These are phyloP conservation scores for Hyphantria cunea DNA, from an alignment of 1,140 invertebrate species.

Conservation along the genomic window DNA sequence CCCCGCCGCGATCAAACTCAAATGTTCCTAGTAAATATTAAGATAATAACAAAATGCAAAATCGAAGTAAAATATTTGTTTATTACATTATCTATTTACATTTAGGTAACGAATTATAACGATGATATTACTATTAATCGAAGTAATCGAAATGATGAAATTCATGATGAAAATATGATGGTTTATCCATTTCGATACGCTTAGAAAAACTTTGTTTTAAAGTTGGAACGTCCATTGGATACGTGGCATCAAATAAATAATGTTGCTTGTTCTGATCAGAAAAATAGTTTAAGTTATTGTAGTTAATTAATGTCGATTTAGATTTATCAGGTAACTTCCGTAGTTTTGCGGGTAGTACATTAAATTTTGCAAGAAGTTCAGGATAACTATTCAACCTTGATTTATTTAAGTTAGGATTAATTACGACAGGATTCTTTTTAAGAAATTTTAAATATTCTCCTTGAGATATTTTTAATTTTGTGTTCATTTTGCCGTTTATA, in stretches of 20 bases:
- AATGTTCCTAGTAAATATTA: constrained; percentile 22
- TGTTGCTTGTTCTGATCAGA: constrained; percentile 19
- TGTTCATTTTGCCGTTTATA: not conserved
- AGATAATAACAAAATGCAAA: constrained; percentile 32
- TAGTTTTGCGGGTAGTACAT: not conserved
- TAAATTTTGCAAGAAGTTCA: not conserved
- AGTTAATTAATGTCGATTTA: constrained; percentile 9
- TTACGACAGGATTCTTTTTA: not conserved
- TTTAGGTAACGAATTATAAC: too few species aligned
- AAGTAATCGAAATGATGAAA: constrained; percentile 55
- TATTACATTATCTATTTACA: not conserved
- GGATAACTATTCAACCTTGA: not conserved
- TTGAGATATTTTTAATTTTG: not conserved
- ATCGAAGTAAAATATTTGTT: constrained; percentile 19
- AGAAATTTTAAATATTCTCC: not conserved
- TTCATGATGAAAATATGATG: constrained; percentile 56
- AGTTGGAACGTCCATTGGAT: constrained; percentile 14
- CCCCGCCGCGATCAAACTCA: not conserved
- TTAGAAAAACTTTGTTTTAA: constrained; percentile 15
- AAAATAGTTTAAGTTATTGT: constrained; percentile 22
- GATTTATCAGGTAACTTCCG: constrained; percentile 1
- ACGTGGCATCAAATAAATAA: constrained; percentile 16
- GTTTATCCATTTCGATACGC: constrained; percentile 9
- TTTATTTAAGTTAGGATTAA: too few species aligned
- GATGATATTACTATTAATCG: not conserved